Evolutionary conservation across 2,888 invertebrate species (phyloP), one percentile per base, ranked within the genome.

Genomic region (Limenitis arthemis): DNA sequence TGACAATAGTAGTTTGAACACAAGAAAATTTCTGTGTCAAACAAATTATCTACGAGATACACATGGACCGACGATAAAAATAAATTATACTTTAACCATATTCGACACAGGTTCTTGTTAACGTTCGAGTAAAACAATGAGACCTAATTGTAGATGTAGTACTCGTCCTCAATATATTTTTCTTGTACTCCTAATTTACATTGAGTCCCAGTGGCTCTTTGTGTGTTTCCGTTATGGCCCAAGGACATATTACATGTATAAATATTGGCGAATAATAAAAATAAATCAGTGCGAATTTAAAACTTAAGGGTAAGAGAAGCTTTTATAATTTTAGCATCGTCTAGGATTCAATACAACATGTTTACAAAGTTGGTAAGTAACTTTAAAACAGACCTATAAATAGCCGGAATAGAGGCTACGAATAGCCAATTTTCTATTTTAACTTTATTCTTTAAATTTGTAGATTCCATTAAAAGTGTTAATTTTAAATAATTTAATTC

Each of bases 141-240:
- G 60, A 62, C 59, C 81, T 81, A 73, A 78, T 83, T 85, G 70
- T 60, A 62, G 47, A 85, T 85, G 79, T 77, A 63, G 60, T 66
- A 46, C 79, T 75, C 77, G 84, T 86, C 65, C 61, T 54, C 56
- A 56, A 62, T 68, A 68, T 70, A 75, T 73, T 72, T 72, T 77
- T 75, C 71, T 76, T 20, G 74, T 69, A 71, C 64, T 72, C 67
- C 72, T 82, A 78, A 83, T 78, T 79, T 79, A 79, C 74, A 78
- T 79, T 70, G 70, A 75, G 77, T 80, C 77, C 80, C 80, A 71
- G 67, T 70, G 73, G 74, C 74, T 69, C 66, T 68, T 64, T 71
- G 68, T 73, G 72, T 79, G 73, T 66, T 70, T 73, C 68, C 68
- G 72, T 79, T 79, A 77, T 79, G 80, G 80, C 79, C 73, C 84